Evolutionary conservation across 2,113 vertebrate genomes (phyloP), one percentile per base, ranked within the genome.

Genomic region (Neomonachus schauinslandi): DNA sequence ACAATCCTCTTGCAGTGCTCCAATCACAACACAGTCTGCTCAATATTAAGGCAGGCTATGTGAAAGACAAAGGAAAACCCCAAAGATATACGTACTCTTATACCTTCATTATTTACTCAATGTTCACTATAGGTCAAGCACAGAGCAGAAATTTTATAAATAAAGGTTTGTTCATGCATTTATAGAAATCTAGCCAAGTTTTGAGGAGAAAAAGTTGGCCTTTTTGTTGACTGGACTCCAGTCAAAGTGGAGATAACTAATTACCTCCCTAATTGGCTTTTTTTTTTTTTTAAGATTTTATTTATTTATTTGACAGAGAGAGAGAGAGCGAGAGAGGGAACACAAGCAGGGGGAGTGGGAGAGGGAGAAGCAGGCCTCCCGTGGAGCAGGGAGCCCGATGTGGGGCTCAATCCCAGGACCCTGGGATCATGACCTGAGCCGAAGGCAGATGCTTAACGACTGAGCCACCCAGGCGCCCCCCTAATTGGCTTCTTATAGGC

Each of bases 31-130:
- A 81, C 10, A 42, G 53, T 83, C 49, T 55, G 33, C 14, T 69
- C 49, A 13, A 63, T n/a, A 67, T 42, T 74, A 89, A 53, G 36
- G n/a, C 21, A 89, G 33, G n/a, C 65, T 79, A 39, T 33, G 59
- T 28, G 61, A 88, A 92, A 91, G n/a, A 63, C 46, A 88, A 84
- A 94, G 19, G 42, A 89, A 92, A 94, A 81, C 24, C 24, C 81
- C 33, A 69, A 83, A 91, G 57, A 33, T 6, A n/a, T 4, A 26
- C 33, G 16, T 33, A 33, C 14, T 49, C 21, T 61, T 55, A 79
- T 21, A 9, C 28, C 11, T 81, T 85, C 63, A 67, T 71, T 82
- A n/a, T 80, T 69, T 59, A 74, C 36, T 24, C 26, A 39, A 8
- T 55, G 28, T 67, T 94, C 63, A 93, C 80, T 91, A 6, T 31